Percentiles rank a stretch among this genome's conserved stretches.
Conservation (phyloP, 2,797 vertebrate genomes). For the Enteromius mattozi region DNA sequence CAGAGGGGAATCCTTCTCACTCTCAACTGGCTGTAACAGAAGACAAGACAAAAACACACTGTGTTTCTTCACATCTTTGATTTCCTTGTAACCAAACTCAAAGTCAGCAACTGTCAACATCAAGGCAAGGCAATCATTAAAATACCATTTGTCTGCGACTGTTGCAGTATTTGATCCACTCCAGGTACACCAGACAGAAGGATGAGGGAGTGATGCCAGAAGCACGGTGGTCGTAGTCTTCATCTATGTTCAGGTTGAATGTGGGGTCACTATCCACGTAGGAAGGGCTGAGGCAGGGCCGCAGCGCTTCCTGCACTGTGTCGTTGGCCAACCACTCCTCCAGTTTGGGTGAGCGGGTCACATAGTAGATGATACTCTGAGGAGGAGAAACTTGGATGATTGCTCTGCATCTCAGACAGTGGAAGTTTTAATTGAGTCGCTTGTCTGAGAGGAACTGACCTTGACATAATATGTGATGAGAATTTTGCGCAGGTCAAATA, state of each 20-base stretch:
- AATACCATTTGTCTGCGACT: slow-evolving; percentile 79
- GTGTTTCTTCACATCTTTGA: background rate
- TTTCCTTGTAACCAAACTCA: background rate
- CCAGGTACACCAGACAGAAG: slow-evolving; percentile 93
- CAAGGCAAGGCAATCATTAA: slow-evolving; percentile 22
- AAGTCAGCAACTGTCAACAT: slow-evolving; percentile 55
- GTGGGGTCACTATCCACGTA: slow-evolving; percentile 98
- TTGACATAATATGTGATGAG: slow-evolving; percentile 99
- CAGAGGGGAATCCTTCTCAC: slow-evolving; percentile 86
- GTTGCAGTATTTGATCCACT: slow-evolving; percentile 98
- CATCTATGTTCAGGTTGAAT: slow-evolving; percentile 98
- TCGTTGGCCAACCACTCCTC: slow-evolving; percentile 98
- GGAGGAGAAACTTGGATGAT: background rate
- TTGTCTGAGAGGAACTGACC: slow-evolving; percentile 71
- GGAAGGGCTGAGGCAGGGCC: slow-evolving; percentile 87
- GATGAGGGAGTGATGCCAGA: slow-evolving; percentile 96
- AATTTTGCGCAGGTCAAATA: slow-evolving; percentile 97
- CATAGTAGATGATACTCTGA: slow-evolving; percentile 98
- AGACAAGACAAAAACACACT: background rate
- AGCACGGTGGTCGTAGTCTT: slow-evolving; percentile 96
- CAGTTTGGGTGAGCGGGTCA: slow-evolving; percentile 89
- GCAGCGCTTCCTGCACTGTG: slow-evolving; percentile 92
- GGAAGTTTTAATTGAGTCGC: background rate
- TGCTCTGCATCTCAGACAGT: slow-evolving; percentile 7
- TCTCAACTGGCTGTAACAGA: slow-evolving; percentile 80